phyloP scores from a whole-genome alignment of 1,140 invertebrate genomes.

The Lineus longissimus region DNA sequence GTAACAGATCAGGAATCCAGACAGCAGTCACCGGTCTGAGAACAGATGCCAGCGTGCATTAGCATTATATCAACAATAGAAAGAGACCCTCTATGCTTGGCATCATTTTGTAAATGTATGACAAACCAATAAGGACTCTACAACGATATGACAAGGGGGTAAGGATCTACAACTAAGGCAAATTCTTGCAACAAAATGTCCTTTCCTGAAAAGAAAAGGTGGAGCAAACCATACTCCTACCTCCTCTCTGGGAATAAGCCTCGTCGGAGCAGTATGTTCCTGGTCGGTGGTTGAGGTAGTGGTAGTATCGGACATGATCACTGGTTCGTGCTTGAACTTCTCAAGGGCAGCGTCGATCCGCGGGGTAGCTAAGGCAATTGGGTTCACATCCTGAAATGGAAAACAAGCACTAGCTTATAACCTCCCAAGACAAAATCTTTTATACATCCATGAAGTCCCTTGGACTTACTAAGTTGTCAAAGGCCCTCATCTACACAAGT shows the following conservation, averaged over 20 bases:
- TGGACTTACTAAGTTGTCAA: background rate
- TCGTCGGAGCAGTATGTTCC: background rate
- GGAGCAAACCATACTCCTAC: no score
- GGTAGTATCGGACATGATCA: conserved; percentile 17
- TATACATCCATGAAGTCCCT: background rate
- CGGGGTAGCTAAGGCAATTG: conserved; percentile 29
- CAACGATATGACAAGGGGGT: background rate
- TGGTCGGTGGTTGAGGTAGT: background rate
- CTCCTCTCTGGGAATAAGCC: no score
- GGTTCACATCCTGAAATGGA: conserved; percentile 18
- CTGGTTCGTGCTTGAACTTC: conserved; percentile 21
- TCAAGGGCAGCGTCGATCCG: conserved; percentile 43
- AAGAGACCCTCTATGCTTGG: background rate
- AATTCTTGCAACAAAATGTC: no score
- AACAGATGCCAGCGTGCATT: background rate
- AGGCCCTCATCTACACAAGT: no score
- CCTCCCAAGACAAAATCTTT: background rate
- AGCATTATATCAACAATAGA: background rate
- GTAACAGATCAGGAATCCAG: background rate
- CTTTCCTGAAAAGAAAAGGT: no score
- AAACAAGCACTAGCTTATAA: no score
- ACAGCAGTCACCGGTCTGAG: background rate
- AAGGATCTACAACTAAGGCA: no score
- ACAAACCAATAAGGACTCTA: no score
- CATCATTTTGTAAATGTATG: background rate